Evolutionary conservation across 2,888 invertebrate species (phyloP).

Genomic region (Ctenicera cuprea): DNA sequence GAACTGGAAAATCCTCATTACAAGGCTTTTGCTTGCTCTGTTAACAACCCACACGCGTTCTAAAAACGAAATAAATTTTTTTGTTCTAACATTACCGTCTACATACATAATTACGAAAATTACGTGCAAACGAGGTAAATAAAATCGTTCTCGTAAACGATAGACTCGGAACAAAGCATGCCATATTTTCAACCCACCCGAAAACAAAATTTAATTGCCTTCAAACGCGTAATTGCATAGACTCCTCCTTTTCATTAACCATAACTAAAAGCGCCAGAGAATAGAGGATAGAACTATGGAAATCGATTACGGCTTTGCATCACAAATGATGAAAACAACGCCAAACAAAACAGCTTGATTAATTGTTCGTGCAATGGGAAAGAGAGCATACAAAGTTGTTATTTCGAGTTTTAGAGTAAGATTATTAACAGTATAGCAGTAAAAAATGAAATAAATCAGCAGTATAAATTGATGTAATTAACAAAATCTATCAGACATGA

Average conservation of each 20-base stretch:
- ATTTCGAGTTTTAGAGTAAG: not conserved
- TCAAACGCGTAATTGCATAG: not conserved
- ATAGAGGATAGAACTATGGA: not conserved
- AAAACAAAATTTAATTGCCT: conserved; percentile 11
- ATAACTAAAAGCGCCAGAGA: not conserved
- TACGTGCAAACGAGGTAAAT: not conserved
- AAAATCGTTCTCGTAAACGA: not conserved
- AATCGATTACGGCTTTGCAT: conserved; percentile 21
- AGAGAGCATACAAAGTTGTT: not conserved
- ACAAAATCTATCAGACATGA: conserved; percentile 1
- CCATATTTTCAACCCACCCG: not conserved
- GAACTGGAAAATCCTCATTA: too few relatives aligned
- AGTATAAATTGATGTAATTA: conserved; percentile 2
- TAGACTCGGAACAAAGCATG: not conserved
- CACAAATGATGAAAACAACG: conserved; percentile 10
- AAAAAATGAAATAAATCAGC: not conserved
- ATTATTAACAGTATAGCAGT: not conserved
- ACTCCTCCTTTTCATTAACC: not conserved
- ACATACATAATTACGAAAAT: not conserved
- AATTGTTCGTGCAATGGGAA: not conserved
- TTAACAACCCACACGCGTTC: too few relatives aligned
- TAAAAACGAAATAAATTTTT: too few relatives aligned
- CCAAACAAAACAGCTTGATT: conserved; percentile 20
- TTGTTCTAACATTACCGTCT: too few relatives aligned
- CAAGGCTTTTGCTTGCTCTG: too few relatives aligned